A percentile compares a stretch with the other conserved stretches of the same genome.
phyloP scores from a whole-genome alignment of 1,140 invertebrate species.

The Bombus polaris region DNA sequence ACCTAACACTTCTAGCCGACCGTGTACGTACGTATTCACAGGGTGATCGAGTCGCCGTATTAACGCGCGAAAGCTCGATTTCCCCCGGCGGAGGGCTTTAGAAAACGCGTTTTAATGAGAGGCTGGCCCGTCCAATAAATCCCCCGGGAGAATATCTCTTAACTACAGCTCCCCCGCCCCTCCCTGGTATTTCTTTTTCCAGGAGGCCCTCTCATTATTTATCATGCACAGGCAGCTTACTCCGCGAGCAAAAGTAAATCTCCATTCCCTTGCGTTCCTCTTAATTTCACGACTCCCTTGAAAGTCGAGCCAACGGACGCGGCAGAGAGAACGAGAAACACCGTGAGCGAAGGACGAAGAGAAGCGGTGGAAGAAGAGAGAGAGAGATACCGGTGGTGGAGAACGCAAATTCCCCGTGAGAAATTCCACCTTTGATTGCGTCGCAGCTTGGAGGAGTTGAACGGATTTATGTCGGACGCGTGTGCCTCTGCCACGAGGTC shows the following conservation, averaged over 20 bases:
- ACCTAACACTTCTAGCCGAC: background rate
- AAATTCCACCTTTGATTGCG: slow-evolving; percentile 51
- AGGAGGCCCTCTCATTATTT: slow-evolving; percentile 31
- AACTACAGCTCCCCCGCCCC: slow-evolving; percentile 8
- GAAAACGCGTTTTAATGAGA: slow-evolving; percentile 41
- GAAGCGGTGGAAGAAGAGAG: background rate
- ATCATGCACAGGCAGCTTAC: slow-evolving; percentile 29
- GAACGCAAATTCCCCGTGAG: slow-evolving; percentile 41
- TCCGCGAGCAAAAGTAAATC: slow-evolving; percentile 54
- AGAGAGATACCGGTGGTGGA: too few species aligned
- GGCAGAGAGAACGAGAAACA: background rate
- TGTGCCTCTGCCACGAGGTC: background rate
- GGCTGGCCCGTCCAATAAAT: slow-evolving; percentile 17
- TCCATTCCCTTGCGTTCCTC: slow-evolving; percentile 31
- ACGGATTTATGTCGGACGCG: slow-evolving; percentile 27
- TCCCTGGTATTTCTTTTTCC: slow-evolving; percentile 32
- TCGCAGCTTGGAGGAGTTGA: background rate
- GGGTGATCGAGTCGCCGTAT: background rate
- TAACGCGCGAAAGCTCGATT: background rate
- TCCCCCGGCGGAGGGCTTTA: background rate
- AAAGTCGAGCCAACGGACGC: background rate
- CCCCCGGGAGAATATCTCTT: slow-evolving; percentile 30
- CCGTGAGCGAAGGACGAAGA: background rate
- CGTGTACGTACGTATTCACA: too few species aligned
- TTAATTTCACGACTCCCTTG: slow-evolving; percentile 52